A percentile compares a stretch with the other conserved stretches of the same genome.
phyloP scores from a whole-genome alignment of 2,797 vertebrate genomes.

The Naso thynnoides region DNA sequence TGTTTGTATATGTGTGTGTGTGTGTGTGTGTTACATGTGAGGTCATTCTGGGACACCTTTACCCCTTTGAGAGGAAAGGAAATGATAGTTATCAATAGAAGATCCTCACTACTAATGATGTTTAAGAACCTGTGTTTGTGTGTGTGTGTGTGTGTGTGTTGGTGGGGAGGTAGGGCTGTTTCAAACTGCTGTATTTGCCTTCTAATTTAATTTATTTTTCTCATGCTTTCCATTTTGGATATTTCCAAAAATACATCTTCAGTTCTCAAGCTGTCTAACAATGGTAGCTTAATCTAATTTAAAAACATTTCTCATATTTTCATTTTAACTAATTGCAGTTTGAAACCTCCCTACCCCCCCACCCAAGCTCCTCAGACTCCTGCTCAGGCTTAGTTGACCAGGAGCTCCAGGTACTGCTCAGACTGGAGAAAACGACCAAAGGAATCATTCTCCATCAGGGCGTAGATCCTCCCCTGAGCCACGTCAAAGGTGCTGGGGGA shows the following conservation, averaged over 20 bases:
- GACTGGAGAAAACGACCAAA: constrained; percentile 94
- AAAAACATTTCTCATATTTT: constrained; percentile 2
- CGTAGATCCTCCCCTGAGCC: constrained; percentile 94
- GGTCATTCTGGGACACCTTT: not conserved
- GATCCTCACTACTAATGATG: constrained; percentile 4
- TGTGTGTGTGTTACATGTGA: not conserved
- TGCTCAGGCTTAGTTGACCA: constrained; percentile 82
- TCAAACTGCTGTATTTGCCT: constrained; percentile 50
- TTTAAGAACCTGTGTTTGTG: not conserved
- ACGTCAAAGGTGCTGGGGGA: constrained; percentile 90
- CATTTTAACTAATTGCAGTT: constrained; percentile 39
- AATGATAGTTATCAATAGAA: not conserved
- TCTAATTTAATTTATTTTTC: constrained; percentile 6
- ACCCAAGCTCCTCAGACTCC: constrained; percentile 5
- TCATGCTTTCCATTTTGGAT: not conserved
- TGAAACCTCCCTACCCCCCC: constrained; percentile 43
- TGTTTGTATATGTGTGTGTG: not conserved
- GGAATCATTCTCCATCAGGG: constrained; percentile 98
- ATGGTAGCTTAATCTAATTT: constrained; percentile 28
- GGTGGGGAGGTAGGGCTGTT: constrained; percentile 31
- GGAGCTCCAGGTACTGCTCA: constrained; percentile 91
- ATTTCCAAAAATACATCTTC: constrained; percentile 31
- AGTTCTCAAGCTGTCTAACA: constrained; percentile 16
- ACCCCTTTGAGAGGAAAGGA: not conserved
- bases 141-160: constrained; percentile 23